Evolutionary conservation across 2,888 invertebrate species (phyloP).

Genomic region (Microplitis deprimator): DNA sequence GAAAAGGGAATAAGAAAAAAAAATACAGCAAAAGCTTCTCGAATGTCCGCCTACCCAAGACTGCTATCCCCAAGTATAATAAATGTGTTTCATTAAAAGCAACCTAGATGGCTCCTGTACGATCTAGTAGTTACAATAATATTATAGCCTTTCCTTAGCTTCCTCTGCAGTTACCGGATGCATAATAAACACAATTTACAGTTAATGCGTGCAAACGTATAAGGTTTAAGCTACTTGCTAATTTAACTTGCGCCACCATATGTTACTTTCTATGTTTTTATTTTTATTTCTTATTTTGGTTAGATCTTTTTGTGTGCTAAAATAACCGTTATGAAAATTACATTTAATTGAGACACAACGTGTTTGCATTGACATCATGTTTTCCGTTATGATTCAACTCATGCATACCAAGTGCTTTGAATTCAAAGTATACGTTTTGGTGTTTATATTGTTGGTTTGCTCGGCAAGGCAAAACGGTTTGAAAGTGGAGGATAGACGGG

Average conservation of each 20-base stretch:
- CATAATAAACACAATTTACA: conserved; percentile 51
- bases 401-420: conserved; percentile 15
- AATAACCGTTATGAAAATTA: conserved; percentile 33
- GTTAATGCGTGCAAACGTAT: conserved; percentile 36
- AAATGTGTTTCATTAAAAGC: conserved; percentile 55
- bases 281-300: background rate
- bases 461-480: background rate
- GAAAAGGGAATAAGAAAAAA: conserved; percentile 17
- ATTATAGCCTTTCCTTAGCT: conserved; percentile 44
- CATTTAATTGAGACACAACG: conserved; percentile 35
- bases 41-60: conserved; percentile 11
- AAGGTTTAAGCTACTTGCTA: conserved; percentile 43
- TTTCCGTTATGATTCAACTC: conserved; percentile 5
- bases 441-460: background rate
- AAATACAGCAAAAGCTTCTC: conserved; percentile 2
- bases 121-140: conserved; percentile 52
- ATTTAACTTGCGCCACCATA: conserved; percentile 35
- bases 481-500: background rate
- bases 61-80: conserved; percentile 29
- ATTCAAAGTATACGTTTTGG: background rate
- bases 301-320: conserved; percentile 8
- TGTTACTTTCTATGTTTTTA: conserved; percentile 5
- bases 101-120: conserved; percentile 44
- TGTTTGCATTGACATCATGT: conserved; percentile 20
- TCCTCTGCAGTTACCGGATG: conserved; percentile 37